Conservation (phyloP, 2,113 vertebrate species). For the Eira barbara region DNA sequence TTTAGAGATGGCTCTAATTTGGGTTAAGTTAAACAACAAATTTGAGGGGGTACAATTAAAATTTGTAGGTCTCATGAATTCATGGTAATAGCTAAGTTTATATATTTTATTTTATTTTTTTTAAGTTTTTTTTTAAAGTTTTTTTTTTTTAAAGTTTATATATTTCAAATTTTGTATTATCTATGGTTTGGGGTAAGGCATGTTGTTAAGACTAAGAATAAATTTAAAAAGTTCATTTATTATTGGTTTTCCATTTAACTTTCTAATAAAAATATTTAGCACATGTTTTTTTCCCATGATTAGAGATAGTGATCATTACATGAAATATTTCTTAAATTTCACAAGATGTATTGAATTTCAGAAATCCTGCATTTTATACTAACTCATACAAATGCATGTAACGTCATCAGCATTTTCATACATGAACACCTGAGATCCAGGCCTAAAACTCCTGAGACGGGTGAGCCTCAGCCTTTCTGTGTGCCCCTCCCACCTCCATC, state of each 20-base stretch:
- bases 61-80: not conserved
- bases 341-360: not conserved
- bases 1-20: not conserved
- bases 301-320: not conserved
- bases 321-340: conserved; percentile 10
- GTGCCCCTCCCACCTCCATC: not conserved
- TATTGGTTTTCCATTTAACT: conserved; percentile 17
- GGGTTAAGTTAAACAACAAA: not conserved
- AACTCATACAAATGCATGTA: not conserved
- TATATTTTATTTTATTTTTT: too few relatives aligned
- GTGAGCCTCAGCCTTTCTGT: not conserved
- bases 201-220: not conserved
- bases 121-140: too few relatives aligned
- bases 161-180: conserved; percentile 17
- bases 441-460: not conserved
- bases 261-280: conserved; percentile 39
- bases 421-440: not conserved
- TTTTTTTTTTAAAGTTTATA: too few relatives aligned
- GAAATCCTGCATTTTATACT: not conserved
- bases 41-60: not conserved
- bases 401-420: not conserved
- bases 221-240: not conserved
- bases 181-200: not conserved
- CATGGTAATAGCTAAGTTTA: not conserved
- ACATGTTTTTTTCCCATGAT: not conserved